A percentile compares a stretch with the other conserved stretches of the same genome.
These are phyloP conservation scores for Bucorvus abyssinicus DNA, from an alignment of 2,797 vertebrate genomes.

Conservation along the genomic window DNA sequence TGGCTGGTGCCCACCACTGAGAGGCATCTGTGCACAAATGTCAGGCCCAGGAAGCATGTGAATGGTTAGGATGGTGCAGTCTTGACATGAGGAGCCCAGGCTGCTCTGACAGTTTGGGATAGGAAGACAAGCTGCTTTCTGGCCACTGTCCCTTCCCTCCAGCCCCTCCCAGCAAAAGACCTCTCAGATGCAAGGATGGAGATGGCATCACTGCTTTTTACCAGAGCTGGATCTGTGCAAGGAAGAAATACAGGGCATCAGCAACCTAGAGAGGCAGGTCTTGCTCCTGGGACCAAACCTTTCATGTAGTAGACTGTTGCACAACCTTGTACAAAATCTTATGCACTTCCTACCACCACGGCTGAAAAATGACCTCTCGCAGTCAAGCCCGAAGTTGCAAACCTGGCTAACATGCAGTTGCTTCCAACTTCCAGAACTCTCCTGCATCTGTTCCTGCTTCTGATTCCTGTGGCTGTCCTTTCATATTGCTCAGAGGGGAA, in stretches of 20 bases:
- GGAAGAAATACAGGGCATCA: background rate
- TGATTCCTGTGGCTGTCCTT: background rate
- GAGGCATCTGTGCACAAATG: background rate
- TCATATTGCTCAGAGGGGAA: background rate
- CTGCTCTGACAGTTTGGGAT: rapidly evolving
- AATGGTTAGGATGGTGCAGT: background rate
- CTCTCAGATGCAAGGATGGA: background rate
- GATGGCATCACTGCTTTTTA: background rate
- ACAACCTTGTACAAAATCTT: background rate
- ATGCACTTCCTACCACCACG: background rate
- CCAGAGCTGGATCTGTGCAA: background rate
- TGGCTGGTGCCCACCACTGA: background rate
- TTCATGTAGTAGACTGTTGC: background rate
- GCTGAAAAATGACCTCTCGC: background rate
- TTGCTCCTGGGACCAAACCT: background rate
- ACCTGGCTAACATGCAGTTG: background rate
- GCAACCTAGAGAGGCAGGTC: background rate
- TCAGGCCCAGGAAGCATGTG: background rate
- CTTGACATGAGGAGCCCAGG: background rate
- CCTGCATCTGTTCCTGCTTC: background rate
- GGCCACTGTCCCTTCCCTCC: background rate
- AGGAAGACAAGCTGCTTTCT: background rate
- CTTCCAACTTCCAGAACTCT: background rate
- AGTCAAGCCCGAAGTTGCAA: background rate
- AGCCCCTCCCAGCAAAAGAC: background rate